Percentiles rank a stretch among this genome's conserved stretches.
These are phyloP conservation scores for Callyntrura sp. DNA, from an alignment of 2,888 invertebrate genomes.

Conservation along the genomic window DNA sequence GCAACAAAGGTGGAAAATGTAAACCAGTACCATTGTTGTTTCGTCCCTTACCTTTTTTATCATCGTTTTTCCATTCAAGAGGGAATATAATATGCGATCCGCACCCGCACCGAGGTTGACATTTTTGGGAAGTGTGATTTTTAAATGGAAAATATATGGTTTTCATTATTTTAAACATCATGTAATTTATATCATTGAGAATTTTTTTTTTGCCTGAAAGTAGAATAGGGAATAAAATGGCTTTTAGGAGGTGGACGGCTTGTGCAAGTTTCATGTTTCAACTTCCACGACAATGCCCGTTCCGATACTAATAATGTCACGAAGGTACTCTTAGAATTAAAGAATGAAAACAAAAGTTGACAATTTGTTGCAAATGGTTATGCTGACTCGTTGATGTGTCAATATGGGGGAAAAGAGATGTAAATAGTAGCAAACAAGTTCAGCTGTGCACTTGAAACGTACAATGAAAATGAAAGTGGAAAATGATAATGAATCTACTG, in stretches of 20 bases:
- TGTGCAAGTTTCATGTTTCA: neutral
- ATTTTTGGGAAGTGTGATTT: neutral
- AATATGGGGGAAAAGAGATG: constrained; percentile 22
- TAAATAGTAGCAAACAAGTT: constrained; percentile 45
- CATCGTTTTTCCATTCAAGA: neutral
- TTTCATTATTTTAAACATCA: neutral
- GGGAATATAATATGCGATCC: neutral
- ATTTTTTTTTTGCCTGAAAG: neutral
- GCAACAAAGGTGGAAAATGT: constrained; percentile 10
- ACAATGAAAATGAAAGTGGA: neutral
- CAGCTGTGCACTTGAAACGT: constrained; percentile 15
- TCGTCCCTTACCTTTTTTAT: neutral
- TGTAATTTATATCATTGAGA: constrained; percentile 30
- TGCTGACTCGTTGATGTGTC: constrained; percentile 33
- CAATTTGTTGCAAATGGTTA: constrained; percentile 3
- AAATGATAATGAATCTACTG: neutral
- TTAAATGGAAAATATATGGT: neutral
- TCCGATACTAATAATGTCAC: no score
- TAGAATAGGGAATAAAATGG: neutral
- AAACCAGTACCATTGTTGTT: neutral
- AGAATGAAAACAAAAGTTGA: neutral
- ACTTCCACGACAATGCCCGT: neutral
- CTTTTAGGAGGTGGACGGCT: neutral
- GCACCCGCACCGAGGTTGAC: neutral
- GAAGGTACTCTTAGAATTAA: neutral